Evolutionary conservation across 2,888 invertebrate genomes (phyloP).

Genomic region (Luffia ferchaultella): DNA sequence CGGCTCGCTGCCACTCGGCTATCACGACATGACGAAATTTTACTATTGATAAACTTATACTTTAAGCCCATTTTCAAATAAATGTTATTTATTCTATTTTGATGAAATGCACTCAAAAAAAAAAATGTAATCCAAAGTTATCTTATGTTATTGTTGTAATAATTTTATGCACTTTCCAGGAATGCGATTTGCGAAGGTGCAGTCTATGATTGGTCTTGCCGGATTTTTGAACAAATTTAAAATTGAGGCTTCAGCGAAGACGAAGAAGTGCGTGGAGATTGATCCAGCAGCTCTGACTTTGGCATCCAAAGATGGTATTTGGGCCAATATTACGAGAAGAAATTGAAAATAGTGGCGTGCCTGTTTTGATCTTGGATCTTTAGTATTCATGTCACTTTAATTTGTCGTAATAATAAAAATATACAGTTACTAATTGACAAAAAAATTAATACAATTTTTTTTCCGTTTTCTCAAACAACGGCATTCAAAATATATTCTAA

Average conservation of each 20-base stretch:
- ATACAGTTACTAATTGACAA: too few species aligned
- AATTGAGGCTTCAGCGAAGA: constrained; percentile 18
- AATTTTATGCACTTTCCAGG: constrained; percentile 19
- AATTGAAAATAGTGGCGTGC: neutral
- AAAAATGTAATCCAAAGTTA: neutral
- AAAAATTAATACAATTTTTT: too few species aligned
- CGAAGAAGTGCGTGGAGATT: constrained; percentile 12
- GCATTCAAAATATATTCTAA: too few species aligned
- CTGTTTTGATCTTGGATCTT: too few species aligned
- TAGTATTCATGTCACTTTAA: too few species aligned
- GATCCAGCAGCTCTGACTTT: neutral
- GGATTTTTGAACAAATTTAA: constrained; percentile 23
- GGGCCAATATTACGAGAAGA: neutral
- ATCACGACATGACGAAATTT: constrained; percentile 26
- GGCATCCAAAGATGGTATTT: neutral
- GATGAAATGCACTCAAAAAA: neutral
- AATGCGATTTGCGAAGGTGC: constrained; percentile 25
- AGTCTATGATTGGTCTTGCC: constrained; percentile 25
- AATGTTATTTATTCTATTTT: neutral
- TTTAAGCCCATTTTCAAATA: neutral
- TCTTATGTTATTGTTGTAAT: constrained; percentile 5
- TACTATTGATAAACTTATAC: neutral
- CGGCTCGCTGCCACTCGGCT: too few species aligned
- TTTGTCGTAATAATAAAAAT: too few species aligned
- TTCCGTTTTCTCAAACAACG: too few species aligned